Percentiles rank a stretch among this genome's conserved stretches.
These are phyloP conservation scores for Drosophila virilis DNA, from an alignment of 1,140 invertebrate species.

Conservation along the genomic window DNA sequence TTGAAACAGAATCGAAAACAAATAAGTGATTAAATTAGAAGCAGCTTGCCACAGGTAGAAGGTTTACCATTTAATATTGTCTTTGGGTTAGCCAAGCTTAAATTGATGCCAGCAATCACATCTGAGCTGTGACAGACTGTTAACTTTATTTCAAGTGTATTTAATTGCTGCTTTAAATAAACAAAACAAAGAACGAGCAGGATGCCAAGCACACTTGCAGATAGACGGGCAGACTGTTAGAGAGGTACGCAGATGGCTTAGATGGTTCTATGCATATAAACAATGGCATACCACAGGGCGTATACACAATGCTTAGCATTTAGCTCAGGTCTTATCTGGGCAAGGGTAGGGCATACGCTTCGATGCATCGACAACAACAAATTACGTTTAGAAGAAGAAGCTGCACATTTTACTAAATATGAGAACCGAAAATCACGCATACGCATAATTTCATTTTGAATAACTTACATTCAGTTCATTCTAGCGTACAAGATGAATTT, in stretches of 20 bases:
- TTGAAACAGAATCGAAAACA: conserved; percentile 41
- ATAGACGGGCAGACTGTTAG: conserved; percentile 9
- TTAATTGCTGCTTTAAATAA: conserved; percentile 55
- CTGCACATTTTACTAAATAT: conserved; percentile 17
- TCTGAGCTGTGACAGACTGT: conserved; percentile 19
- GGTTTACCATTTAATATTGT: conserved; percentile 32
- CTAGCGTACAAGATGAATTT: not conserved
- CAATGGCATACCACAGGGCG: conserved; percentile 31
- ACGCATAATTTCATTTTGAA: conserved; percentile 12
- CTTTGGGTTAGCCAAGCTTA: conserved; percentile 37
- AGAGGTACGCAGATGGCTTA: not conserved
- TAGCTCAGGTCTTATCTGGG: conserved; percentile 42
- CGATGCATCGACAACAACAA: conserved; percentile 21
- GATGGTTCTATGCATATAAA: conserved; percentile 7
- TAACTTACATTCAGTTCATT: conserved; percentile 2
- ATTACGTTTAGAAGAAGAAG: conserved; percentile 13
- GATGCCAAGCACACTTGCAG: conserved; percentile 5
- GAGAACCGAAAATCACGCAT: conserved; percentile 13
- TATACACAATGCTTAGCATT: conserved; percentile 48
- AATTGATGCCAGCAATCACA: conserved; percentile 37
- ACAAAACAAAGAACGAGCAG: conserved; percentile 33
- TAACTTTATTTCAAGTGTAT: conserved; percentile 59
- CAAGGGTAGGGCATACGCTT: conserved; percentile 35
- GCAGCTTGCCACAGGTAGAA: conserved; percentile 29
- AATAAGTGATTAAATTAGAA: conserved; percentile 54